Evolutionary conservation across 2,888 invertebrate genomes (phyloP), one percentile per base, ranked within the genome.

Genomic region (Synergus gifuensis): DNA sequence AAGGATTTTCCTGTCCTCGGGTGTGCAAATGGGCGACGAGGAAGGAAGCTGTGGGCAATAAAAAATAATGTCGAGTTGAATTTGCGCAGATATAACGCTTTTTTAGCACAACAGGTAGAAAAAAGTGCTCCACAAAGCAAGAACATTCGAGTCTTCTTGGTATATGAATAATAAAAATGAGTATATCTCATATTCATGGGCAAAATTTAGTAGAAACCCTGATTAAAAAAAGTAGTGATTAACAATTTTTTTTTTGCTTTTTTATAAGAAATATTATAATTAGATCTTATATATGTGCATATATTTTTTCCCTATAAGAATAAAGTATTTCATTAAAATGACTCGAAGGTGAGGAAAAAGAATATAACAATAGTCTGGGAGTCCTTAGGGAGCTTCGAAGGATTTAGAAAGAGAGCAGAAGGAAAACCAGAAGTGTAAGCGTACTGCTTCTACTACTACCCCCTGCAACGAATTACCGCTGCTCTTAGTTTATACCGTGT

Each of bases 401-500:
- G 73, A 73, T 54, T 54, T 40, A 36, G n/a, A 58, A 49, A 73
- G 40, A 73, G 54, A 54, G 36, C 73, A 54, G n/a, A 36, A 73
- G 73, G 73, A 73, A 54, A 73, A 73, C 22, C 28, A 3, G 62
- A 62, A 28, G 62, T 28, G 28, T 62, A 62, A 62, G 62, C 28
- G 4, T 62, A 62, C 62, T 28, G 22, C 28, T 60, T 22, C 36
- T 60, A 28, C 73, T 36, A 79, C 84, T 87, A 89, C 90, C 91
- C 86, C 91, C 90, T 79, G 90, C 87, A 81, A 88, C 83, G 90
- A 90, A 90, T 90, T 90, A 90, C 90, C 91, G 90, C 85, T 89
- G 91, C 90, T 90, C 90, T 90, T 90, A 90, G 88, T 84, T 86
- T 85, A 87, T 87, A 88, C 86, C 87, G 86, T 86, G 87, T 86